Evolutionary conservation across 1,140 invertebrate species (phyloP).

Genomic region (Neuroterus valhalla): DNA sequence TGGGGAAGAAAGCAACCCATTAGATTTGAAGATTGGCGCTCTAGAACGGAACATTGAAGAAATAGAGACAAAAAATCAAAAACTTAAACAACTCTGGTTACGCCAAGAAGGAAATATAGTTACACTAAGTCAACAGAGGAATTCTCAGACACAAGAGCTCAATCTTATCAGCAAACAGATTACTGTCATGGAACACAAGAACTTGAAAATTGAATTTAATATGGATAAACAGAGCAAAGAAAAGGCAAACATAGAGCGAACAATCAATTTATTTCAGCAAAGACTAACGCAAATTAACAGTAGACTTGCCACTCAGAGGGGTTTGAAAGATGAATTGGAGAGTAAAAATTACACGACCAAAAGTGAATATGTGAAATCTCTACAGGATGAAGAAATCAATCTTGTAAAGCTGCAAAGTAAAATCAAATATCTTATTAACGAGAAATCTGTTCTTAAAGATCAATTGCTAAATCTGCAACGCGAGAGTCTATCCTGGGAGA

Average conservation of each 20-base stretch:
- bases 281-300: constrained; percentile 78
- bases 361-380: constrained; percentile 74
- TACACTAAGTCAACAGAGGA: constrained; percentile 79
- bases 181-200: constrained; percentile 85
- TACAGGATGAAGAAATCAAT: constrained; percentile 80
- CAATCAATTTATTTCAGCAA: constrained; percentile 78
- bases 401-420: constrained; percentile 80
- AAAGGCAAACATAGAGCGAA: constrained; percentile 76
- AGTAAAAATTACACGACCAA: constrained; percentile 77
- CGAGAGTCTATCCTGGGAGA: constrained; percentile 86
- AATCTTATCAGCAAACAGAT: constrained; percentile 83
- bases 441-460: constrained; percentile 79
- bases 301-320: constrained; percentile 77
- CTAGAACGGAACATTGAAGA: constrained; percentile 80
- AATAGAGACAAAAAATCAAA: constrained; percentile 77
- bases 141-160: constrained; percentile 79
- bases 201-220: constrained; percentile 80
- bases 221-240: constrained; percentile 77
- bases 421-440: constrained; percentile 79
- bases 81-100: constrained; percentile 84
- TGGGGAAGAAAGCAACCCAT: constrained; percentile 70
- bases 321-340: constrained; percentile 78
- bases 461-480: constrained; percentile 79
- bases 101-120: constrained; percentile 83
- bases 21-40: constrained; percentile 76